phyloP scores from a whole-genome alignment of 2,888 invertebrate species.

The Lycocerus yunnanus region DNA sequence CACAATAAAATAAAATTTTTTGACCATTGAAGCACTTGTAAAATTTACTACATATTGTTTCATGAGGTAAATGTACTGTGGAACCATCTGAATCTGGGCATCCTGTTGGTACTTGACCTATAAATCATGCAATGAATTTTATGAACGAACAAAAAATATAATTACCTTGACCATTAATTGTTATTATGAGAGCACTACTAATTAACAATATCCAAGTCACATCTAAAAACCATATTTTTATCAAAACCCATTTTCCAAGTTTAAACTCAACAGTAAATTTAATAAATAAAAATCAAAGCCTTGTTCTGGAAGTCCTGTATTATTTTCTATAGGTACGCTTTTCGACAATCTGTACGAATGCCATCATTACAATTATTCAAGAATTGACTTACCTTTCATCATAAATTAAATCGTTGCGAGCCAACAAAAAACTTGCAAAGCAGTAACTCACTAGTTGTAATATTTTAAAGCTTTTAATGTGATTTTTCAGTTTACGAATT shows the following conservation, averaged over 20 bases:
- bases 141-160: background rate
- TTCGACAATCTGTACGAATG: too few species aligned
- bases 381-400: background rate
- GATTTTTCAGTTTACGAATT: background rate
- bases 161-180: background rate
- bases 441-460: background rate
- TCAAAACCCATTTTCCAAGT: too few species aligned
- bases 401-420: background rate
- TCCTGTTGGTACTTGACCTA: background rate
- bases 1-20: slow-evolving; percentile 4
- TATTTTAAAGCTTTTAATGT: background rate
- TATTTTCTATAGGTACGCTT: too few species aligned
- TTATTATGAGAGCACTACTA: background rate
- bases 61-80: slow-evolving; percentile 18
- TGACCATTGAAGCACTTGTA: slow-evolving; percentile 16
- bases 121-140: background rate
- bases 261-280: too few species aligned
- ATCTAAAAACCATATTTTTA: background rate
- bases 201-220: background rate
- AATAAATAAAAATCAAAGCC: too few species aligned
- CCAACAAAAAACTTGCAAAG: background rate
- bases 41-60: slow-evolving; percentile 24
- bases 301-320: too few species aligned
- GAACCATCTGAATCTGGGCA: slow-evolving; percentile 17
- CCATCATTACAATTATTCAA: background rate